These are phyloP conservation scores for Eurosta solidaginis DNA, from an alignment of 1,140 invertebrate species.

Conservation along the genomic window DNA sequence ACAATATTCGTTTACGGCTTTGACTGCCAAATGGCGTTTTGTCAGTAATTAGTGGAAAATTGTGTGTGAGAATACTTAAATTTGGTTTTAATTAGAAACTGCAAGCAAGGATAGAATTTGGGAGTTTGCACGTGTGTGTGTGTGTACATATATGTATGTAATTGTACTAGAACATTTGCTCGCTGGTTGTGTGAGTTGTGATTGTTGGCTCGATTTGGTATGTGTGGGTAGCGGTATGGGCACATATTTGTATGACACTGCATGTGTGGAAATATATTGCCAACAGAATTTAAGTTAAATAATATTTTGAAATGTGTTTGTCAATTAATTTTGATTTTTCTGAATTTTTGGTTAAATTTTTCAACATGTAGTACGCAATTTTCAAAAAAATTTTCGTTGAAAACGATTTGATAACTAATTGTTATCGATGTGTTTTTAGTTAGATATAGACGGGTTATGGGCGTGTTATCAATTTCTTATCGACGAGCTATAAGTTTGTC, in stretches of 20 bases:
- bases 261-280: too few relatives aligned
- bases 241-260: not conserved
- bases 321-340: too few relatives aligned
- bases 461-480: too few relatives aligned
- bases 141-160: not conserved
- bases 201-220: not conserved
- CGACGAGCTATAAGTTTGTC: too few relatives aligned
- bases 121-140: not conserved
- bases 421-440: too few relatives aligned
- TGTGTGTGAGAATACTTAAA: conserved; percentile 42
- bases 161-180: not conserved
- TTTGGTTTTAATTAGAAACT: conserved; percentile 49
- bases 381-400: too few relatives aligned
- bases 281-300: too few relatives aligned
- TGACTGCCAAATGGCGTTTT: conserved; percentile 22
- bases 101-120: not conserved
- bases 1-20: not conserved
- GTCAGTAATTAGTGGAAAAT: conserved; percentile 26
- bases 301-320: too few relatives aligned
- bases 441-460: too few relatives aligned
- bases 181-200: not conserved
- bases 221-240: not conserved
- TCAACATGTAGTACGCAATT: too few relatives aligned
- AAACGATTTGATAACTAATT: too few relatives aligned
- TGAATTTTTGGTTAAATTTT: too few relatives aligned